These are phyloP conservation scores for Pangasius macronema DNA, from an alignment of 2,797 vertebrate species.

Conservation along the genomic window DNA sequence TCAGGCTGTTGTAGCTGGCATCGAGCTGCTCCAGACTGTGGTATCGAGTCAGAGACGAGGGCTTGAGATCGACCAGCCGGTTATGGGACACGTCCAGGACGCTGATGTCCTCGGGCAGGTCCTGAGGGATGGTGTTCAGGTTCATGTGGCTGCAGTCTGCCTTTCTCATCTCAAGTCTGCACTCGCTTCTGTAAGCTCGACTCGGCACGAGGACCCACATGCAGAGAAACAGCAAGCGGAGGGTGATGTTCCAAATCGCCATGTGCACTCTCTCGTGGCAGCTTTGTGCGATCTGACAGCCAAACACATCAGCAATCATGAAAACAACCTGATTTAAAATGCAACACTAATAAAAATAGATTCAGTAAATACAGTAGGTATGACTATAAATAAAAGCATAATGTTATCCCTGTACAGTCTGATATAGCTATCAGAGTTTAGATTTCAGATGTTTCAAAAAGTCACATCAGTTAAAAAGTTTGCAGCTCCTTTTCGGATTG, in stretches of 20 bases:
- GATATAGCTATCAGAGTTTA: neutral
- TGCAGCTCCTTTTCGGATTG: too few relatives aligned
- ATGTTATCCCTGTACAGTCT: neutral
- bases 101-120: slow-evolving; percentile 84
- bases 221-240: neutral
- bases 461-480: neutral
- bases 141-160: slow-evolving; percentile 91
- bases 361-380: neutral
- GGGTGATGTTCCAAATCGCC: neutral
- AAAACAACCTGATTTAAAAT: neutral
- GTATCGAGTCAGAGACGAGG: slow-evolving; percentile 77
- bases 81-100: slow-evolving; percentile 90
- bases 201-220: slow-evolving; percentile 22
- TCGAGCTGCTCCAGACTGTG: slow-evolving; percentile 74
- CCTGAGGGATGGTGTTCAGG: slow-evolving; percentile 76
- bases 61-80: slow-evolving; percentile 69
- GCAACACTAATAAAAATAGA: neutral
- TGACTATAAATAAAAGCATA: neutral
- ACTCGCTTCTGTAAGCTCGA: slow-evolving; percentile 62
- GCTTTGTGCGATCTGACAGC: neutral
- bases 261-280: neutral
- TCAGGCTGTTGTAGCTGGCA: slow-evolving; percentile 82
- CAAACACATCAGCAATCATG: neutral
- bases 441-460: neutral
- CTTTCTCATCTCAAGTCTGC: slow-evolving; percentile 64